phyloP scores from a whole-genome alignment of 1,140 invertebrate species.

The Drosophila nasuta region DNA sequence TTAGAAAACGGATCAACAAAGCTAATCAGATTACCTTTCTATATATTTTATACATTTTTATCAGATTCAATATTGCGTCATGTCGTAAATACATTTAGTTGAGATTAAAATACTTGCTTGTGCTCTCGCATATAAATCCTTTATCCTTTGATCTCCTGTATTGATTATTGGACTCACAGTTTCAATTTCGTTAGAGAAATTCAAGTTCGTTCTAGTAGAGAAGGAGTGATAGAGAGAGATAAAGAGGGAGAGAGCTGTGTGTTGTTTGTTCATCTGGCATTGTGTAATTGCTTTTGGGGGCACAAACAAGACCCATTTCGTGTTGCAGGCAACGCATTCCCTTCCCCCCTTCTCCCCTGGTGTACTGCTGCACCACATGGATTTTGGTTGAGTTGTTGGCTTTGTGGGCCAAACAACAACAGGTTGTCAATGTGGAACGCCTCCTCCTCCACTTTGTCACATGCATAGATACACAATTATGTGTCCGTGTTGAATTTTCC shows the following conservation, averaged over 20 bases:
- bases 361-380: not conserved
- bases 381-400: constrained; percentile 17
- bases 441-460: constrained; percentile 39
- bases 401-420: constrained; percentile 62
- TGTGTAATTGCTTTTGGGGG: constrained; percentile 37
- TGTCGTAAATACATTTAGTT: not conserved
- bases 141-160: constrained; percentile 7
- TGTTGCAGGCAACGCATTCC: constrained; percentile 12
- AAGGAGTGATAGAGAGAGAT: no score
- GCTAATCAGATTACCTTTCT: not conserved
- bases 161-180: constrained; percentile 2
- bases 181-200: constrained; percentile 31
- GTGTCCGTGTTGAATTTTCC: constrained; percentile 15
- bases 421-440: constrained; percentile 69
- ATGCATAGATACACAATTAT: constrained; percentile 51
- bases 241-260: not conserved
- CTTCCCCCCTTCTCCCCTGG: not conserved
- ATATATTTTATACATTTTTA: not conserved
- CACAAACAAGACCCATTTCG: constrained; percentile 29
- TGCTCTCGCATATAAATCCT: constrained; percentile 2
- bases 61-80: not conserved
- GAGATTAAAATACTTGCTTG: not conserved
- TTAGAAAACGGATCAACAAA: not conserved
- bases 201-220: constrained; percentile 2
- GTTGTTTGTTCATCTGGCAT: constrained; percentile 41